Evolutionary conservation across 2,888 invertebrate genomes (phyloP).

Genomic region (Tenthredo distinguenda): DNA sequence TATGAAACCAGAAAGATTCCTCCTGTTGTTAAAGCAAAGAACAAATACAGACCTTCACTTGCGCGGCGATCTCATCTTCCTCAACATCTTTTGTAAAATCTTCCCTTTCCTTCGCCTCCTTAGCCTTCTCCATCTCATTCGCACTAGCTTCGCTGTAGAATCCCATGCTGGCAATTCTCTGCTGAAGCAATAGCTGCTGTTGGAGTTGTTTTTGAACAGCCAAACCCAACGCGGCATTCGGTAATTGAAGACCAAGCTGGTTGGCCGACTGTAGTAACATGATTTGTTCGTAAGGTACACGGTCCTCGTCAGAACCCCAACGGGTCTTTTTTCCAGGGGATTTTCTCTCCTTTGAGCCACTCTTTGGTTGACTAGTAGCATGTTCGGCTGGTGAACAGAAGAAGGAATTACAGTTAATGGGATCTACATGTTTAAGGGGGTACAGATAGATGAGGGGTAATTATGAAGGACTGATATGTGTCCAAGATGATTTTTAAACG

Average conservation of each 20-base stretch:
- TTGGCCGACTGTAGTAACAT: constrained; percentile 75
- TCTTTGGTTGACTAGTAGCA: constrained; percentile 16
- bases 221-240: constrained; percentile 72
- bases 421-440: background rate
- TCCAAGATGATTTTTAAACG: too few relatives aligned
- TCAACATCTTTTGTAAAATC: constrained; percentile 68
- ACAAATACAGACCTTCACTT: constrained; percentile 59
- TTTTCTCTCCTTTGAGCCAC: constrained; percentile 70
- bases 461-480: too few relatives aligned
- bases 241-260: constrained; percentile 71
- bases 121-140: constrained; percentile 53
- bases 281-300: constrained; percentile 75
- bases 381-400: constrained; percentile 25
- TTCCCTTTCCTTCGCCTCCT: constrained; percentile 63
- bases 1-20: background rate
- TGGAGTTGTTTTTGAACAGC: constrained; percentile 71
- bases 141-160: constrained; percentile 62
- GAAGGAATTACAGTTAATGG: background rate
- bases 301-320: constrained; percentile 76
- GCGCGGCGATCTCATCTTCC: constrained; percentile 65
- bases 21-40: background rate
- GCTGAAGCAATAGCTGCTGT: constrained; percentile 60
- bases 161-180: constrained; percentile 64
- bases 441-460: too few relatives aligned
- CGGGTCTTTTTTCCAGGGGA: constrained; percentile 74